A percentile compares a stretch with the other conserved stretches of the same genome.
Evolutionary conservation across 2,888 invertebrate genomes (phyloP).

Genomic region (Griposia aprilina): DNA sequence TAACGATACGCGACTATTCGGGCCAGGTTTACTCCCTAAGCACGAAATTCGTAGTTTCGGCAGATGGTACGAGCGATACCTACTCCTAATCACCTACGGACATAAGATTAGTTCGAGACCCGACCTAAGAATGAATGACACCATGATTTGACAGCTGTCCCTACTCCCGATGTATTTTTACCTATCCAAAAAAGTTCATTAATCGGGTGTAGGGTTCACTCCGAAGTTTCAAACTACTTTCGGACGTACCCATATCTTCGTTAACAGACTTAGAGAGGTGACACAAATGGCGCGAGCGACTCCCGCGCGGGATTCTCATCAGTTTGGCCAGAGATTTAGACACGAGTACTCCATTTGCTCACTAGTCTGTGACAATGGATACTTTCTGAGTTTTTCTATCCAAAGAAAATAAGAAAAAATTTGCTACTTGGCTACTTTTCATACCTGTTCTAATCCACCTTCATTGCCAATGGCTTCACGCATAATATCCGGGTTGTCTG

Average conservation of each 20-base stretch:
- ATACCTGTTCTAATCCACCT: constrained; percentile 93
- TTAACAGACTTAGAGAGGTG: background rate
- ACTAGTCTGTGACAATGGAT: background rate
- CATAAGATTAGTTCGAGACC: background rate
- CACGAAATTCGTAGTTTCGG: background rate
- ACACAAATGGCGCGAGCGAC: too few relatives aligned
- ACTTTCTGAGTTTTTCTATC: background rate
- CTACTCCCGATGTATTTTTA: background rate
- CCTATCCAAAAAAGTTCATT: background rate
- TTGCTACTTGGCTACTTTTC: background rate
- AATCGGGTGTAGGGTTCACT: too few relatives aligned
- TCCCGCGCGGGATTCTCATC: too few relatives aligned
- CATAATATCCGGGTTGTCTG: constrained; percentile 96
- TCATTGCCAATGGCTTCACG: constrained; percentile 93
- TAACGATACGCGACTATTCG: background rate
- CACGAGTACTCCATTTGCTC: constrained; percentile 3
- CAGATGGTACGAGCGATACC: background rate
- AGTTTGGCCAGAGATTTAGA: background rate
- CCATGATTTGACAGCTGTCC: background rate
- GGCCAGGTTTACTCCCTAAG: background rate
- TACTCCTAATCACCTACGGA: background rate
- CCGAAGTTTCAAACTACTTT: background rate
- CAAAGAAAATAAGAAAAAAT: background rate
- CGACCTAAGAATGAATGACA: background rate
- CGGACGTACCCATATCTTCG: background rate